Conservation (phyloP, 2,113 vertebrate genomes). For the Charadrius vociferus region DNA sequence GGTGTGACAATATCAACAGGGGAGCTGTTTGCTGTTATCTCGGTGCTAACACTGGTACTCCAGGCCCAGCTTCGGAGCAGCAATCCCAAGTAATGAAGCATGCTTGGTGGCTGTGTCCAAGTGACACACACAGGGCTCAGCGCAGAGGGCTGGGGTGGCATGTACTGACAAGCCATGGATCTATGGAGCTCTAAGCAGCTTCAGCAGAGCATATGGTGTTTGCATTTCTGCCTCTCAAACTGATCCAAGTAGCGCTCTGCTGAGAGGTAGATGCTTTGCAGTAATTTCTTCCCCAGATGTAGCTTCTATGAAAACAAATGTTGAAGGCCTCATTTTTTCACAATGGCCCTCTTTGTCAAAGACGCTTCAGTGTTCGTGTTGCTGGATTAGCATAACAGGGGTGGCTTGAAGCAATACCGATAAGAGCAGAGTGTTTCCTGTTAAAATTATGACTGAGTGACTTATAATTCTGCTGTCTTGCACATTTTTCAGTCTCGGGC, state of each 20-base stretch:
- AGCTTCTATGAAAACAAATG: slow-evolving; percentile 18
- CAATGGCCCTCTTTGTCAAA: background rate
- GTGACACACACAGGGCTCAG: background rate
- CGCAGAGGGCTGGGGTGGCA: background rate
- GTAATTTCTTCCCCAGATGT: slow-evolving; percentile 19
- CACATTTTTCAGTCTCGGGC: background rate
- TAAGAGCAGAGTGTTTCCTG: slow-evolving; percentile 39
- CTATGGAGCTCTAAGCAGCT: background rate
- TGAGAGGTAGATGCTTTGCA: background rate
- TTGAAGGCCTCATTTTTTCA: background rate
- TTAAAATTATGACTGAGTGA: slow-evolving; percentile 7
- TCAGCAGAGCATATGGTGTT: background rate
- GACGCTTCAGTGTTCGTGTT: background rate
- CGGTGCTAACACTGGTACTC: accelerated
- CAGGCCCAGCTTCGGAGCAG: background rate
- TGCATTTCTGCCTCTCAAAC: background rate
- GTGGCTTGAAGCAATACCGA: background rate
- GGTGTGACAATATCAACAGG: background rate
- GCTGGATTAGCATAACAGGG: slow-evolving; percentile 39
- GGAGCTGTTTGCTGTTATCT: background rate
- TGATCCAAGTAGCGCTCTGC: background rate
- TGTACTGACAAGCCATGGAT: background rate
- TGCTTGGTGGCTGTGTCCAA: background rate
- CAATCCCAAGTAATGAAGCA: background rate
- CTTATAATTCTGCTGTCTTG: slow-evolving; percentile 47